Base-by-base conservation (phyloP, 1,140 invertebrate species). In the Homarus americanus region DNA sequence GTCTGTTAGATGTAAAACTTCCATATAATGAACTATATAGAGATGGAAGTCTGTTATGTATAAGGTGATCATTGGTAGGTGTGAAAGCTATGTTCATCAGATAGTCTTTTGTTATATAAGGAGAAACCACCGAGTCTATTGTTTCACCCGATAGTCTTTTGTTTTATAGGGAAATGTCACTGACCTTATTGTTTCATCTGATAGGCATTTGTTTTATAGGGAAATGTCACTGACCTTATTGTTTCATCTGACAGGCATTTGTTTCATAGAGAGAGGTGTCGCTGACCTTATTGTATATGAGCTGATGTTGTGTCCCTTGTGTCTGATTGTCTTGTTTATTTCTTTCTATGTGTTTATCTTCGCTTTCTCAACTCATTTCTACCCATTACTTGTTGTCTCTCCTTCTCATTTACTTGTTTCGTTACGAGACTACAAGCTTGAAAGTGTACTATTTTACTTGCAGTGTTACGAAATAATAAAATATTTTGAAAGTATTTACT, bases 391-490 rank as follows among this genome's bases (percentile, higher is more conserved):
- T 87, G 53, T 87, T 69, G 75, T 87, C 86, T 79, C 76, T 40
- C 28, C 49, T 69, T 36, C 34, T 78, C 53, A 63, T 38, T 73
- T 69, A 36, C 49, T 79, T 36, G 63, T 87, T 87, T 79, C 38
- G 76, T 87, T 87, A 75, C 36, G 75, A 87, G 86, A 87, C 76
- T 87, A 66, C 86, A 87, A 66, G 86, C 76, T 58, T 87, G 66
- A 69, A 87, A 87, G 80, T 87, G 86, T 87, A 87, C 86, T 87
- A 87, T 87, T 87, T 87, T 87, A 87, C 86, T 87, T 87, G 86
- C 86, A 87, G 86, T 87, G 86, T 87, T 87, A 87, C 44, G 79
- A 69, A 87, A 87, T 87, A 87, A 85, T 85, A 87, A 78, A 87
- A 79, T 87, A 87, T 87, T 87, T 87, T 87, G 86, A 87, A 87